Evolutionary conservation across 1,140 invertebrate genomes (phyloP).

Genomic region (Heliconius eleuchia): DNA sequence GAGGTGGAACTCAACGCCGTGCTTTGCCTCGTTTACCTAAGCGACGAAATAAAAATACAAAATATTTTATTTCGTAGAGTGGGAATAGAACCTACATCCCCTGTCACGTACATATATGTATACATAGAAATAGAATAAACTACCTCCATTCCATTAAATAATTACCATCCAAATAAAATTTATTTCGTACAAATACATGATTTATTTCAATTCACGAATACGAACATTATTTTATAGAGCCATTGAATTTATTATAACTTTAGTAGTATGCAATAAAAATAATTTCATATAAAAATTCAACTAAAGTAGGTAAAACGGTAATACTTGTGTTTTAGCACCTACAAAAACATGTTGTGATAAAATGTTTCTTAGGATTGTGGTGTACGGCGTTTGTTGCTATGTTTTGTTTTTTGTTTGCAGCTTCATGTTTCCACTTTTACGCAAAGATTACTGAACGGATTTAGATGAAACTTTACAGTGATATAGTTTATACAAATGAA

Average conservation of each 20-base stretch:
- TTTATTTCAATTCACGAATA: background rate
- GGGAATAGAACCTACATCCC: no score
- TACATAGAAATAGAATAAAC: no score
- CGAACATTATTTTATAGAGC: background rate
- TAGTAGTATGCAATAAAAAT: conserved; percentile 7
- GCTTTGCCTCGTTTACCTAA: no score
- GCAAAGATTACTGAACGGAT: no score
- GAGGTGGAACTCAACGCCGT: no score
- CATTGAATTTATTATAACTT: background rate
- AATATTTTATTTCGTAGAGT: no score
- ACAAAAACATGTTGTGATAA: background rate
- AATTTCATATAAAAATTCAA: background rate
- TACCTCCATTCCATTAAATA: background rate
- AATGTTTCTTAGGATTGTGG: background rate
- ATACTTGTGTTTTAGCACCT: conserved; percentile 14
- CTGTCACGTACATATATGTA: no score
- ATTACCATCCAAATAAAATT: background rate
- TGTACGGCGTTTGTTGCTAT: background rate
- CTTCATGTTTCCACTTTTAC: no score
- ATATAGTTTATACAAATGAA: no score
- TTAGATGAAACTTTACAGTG: no score
- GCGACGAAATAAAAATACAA: no score
- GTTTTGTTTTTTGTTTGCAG: background rate
- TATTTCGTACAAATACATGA: background rate
- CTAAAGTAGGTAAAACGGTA: background rate